Percentiles rank a stretch among this genome's conserved stretches.
These are phyloP conservation scores for Oasisia sp. DNA, from an alignment of 2,888 invertebrate genomes.

Conservation along the genomic window DNA sequence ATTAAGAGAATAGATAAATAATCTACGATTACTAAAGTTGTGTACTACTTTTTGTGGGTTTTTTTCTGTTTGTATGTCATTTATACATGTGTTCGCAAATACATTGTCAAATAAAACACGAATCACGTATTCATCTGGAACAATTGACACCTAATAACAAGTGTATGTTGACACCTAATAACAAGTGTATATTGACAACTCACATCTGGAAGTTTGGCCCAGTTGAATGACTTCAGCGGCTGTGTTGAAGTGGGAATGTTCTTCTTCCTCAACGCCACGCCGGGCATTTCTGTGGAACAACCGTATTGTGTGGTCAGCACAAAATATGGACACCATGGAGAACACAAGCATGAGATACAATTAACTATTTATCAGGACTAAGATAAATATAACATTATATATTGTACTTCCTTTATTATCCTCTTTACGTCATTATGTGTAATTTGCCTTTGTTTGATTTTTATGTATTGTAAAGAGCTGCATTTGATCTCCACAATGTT, in stretches of 20 bases:
- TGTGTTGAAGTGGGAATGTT: conserved; percentile 93
- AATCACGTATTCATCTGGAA: not conserved
- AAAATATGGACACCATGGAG: not conserved
- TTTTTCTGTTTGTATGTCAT: no score
- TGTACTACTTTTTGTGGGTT: no score
- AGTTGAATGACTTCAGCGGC: conserved; percentile 95
- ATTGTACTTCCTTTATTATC: no score
- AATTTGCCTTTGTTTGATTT: no score
- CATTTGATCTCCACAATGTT: not conserved
- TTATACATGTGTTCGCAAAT: no score
- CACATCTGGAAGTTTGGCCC: conserved; percentile 73
- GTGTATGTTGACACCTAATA: not conserved
- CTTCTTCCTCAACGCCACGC: conserved; percentile 68
- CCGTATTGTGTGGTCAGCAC: not conserved
- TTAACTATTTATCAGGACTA: not conserved
- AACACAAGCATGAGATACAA: conserved; percentile 28
- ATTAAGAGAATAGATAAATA: no score
- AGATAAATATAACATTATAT: no score
- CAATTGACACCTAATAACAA: not conserved
- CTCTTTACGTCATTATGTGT: no score
- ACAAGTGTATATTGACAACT: not conserved
- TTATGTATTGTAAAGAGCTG: no score
- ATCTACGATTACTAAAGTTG: no score
- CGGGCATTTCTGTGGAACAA: conserved; percentile 21
- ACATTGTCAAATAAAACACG: not conserved